phyloP scores from a whole-genome alignment of 2,888 invertebrate species.

The Ligdia adustata region DNA sequence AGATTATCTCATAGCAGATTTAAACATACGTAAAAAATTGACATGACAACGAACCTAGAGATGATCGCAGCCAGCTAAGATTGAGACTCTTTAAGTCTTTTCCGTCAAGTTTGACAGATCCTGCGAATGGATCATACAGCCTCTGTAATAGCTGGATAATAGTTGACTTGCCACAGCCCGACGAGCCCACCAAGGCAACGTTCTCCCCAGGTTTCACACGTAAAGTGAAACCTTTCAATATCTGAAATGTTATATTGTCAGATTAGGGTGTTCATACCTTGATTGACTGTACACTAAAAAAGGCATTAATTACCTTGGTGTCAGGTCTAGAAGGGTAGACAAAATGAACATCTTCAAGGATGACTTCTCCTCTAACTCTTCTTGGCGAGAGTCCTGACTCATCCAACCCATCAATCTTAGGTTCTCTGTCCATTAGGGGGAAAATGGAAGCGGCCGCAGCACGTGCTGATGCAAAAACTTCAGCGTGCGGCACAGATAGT shows the following conservation, averaged over 20 bases:
- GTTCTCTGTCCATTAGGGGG: constrained; percentile 87
- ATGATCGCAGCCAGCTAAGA: constrained; percentile 89
- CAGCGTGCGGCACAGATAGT: constrained; percentile 89
- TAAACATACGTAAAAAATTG: not conserved
- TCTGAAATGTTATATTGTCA: constrained; percentile 51
- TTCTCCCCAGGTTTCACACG: constrained; percentile 87
- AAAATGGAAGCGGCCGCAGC: constrained; percentile 90
- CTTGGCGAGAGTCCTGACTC: constrained; percentile 84
- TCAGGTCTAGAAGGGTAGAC: constrained; percentile 91
- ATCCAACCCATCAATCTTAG: constrained; percentile 88
- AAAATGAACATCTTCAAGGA: constrained; percentile 88
- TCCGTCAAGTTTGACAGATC: constrained; percentile 86
- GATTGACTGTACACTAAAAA: too few species aligned
- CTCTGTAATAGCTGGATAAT: constrained; percentile 90
- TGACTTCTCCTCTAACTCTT: constrained; percentile 86
- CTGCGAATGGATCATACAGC: constrained; percentile 87
- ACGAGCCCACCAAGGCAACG: constrained; percentile 89
- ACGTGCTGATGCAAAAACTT: constrained; percentile 88
- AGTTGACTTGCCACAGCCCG: constrained; percentile 93
- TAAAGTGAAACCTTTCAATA: constrained; percentile 87
- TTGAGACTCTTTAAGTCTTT: constrained; percentile 87
- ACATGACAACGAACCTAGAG: constrained; percentile 81
- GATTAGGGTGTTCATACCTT: too few species aligned
- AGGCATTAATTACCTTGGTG: constrained; percentile 86
- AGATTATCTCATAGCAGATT: too few species aligned